Evolutionary conservation across 2,797 vertebrate species (phyloP).

Genomic region (Labeo calbasu): DNA sequence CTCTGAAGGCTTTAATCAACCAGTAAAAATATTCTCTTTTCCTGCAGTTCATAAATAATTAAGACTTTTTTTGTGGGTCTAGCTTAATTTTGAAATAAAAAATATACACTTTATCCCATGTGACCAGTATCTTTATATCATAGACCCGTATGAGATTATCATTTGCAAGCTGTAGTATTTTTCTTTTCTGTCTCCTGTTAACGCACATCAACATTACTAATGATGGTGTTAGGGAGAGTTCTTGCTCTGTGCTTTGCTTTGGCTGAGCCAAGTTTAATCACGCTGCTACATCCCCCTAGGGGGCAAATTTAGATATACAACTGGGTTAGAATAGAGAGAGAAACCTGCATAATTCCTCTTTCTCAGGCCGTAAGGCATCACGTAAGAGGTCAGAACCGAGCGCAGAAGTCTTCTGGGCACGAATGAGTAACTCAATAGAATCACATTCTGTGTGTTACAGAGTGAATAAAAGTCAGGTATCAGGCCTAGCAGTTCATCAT

Average conservation of each 20-base stretch:
- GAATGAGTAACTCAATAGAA: constrained; percentile 23
- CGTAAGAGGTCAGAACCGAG: constrained; percentile 26
- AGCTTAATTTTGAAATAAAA: not conserved
- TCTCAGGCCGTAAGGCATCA: constrained; percentile 21
- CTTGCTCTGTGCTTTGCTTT: constrained; percentile 30
- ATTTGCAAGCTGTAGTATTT: not conserved
- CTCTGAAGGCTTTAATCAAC: not conserved
- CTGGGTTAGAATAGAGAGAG: constrained; percentile 41
- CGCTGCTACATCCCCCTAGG: constrained; percentile 35
- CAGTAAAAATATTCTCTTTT: not conserved
- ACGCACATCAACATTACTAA: constrained; percentile 26
- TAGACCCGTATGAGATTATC: not conserved
- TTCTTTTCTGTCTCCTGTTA: not conserved
- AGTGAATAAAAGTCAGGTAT: constrained; percentile 15
- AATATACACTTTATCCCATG: not conserved
- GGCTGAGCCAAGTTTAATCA: constrained; percentile 43
- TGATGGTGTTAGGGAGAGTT: not conserved
- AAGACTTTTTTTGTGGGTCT: not conserved
- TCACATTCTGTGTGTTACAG: not conserved
- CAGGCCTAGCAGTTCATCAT: constrained; percentile 9
- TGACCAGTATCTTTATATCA: not conserved
- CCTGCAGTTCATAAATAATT: constrained; percentile 4
- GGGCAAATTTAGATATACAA: constrained; percentile 44
- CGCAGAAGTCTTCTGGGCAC: constrained; percentile 9
- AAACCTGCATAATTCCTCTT: constrained; percentile 27